phyloP scores from a whole-genome alignment of 2,797 vertebrate species.

The Eulemur coronatus region DNA sequence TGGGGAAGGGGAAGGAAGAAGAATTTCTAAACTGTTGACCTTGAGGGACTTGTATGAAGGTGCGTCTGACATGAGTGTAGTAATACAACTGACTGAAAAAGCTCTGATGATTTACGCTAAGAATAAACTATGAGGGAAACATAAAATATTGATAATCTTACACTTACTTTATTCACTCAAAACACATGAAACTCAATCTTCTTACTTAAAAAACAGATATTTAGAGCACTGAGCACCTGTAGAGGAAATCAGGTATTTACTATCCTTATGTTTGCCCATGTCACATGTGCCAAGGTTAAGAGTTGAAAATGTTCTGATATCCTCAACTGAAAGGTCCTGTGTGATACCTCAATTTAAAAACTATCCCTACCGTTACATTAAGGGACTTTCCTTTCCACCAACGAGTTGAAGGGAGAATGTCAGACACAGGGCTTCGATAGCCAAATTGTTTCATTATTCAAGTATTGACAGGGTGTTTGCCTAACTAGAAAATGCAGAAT shows the following conservation, averaged over 20 bases:
- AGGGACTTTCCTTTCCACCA: background rate
- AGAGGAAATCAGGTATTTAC: constrained; percentile 22
- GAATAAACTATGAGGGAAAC: constrained; percentile 60
- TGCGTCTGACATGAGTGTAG: constrained; percentile 65
- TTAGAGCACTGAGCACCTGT: background rate
- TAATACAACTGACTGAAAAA: constrained; percentile 19
- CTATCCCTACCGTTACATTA: background rate
- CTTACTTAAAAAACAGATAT: constrained; percentile 30
- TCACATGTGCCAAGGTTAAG: background rate
- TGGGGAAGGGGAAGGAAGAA: constrained; percentile 39
- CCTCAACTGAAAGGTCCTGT: background rate
- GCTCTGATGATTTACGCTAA: constrained; percentile 58
- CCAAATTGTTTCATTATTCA: background rate
- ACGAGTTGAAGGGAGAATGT: background rate
- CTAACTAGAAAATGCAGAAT: constrained; percentile 52
- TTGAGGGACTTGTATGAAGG: constrained; percentile 55
- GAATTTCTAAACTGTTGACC: constrained; percentile 63
- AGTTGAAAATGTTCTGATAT: background rate
- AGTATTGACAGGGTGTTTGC: background rate
- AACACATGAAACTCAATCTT: constrained; percentile 53
- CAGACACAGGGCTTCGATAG: background rate
- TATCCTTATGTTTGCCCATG: background rate
- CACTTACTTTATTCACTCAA: constrained; percentile 48
- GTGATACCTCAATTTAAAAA: background rate
- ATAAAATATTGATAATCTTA: constrained; percentile 67